Conservation (phyloP, 2,113 vertebrate genomes). For the Nematolebias whitei region DNA sequence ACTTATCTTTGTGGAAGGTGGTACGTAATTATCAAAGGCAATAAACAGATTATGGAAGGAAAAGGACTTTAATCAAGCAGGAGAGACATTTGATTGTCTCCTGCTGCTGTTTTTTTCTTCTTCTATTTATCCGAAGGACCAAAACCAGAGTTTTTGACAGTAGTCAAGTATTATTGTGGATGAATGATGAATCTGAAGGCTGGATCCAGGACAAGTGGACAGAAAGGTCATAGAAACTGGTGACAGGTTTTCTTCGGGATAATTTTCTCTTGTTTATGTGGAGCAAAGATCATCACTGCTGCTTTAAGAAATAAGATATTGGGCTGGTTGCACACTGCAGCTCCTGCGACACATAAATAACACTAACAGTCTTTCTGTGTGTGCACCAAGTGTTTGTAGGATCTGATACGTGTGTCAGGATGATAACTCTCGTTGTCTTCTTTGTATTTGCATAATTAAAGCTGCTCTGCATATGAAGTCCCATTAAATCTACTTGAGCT, state of each 20-base stretch:
- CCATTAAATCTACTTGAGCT: conserved; percentile 44
- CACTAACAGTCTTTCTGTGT: background rate
- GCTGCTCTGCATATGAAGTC: conserved; percentile 30
- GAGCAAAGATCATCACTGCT: background rate
- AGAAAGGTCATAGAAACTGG: background rate
- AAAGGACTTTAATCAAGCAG: conserved; percentile 56
- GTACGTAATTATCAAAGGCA: conserved; percentile 50
- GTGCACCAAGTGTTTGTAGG: background rate
- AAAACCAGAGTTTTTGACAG: background rate
- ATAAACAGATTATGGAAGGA: conserved; percentile 56
- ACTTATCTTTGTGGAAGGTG: conserved; percentile 33
- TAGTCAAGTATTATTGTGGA: background rate
- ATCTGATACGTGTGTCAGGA: background rate
- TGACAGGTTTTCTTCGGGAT: background rate
- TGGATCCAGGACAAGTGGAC: background rate
- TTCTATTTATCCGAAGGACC: background rate
- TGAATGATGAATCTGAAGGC: background rate
- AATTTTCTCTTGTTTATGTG: background rate
- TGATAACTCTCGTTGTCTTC: conserved; percentile 13
- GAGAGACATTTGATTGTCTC: conserved; percentile 1
- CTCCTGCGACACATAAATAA: background rate
- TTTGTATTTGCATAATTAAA: conserved; percentile 43
- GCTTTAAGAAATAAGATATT: background rate
- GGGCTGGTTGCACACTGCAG: background rate
- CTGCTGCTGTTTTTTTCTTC: background rate